Evolutionary conservation across 2,888 invertebrate species (phyloP).

Genomic region (Nomada flava): DNA sequence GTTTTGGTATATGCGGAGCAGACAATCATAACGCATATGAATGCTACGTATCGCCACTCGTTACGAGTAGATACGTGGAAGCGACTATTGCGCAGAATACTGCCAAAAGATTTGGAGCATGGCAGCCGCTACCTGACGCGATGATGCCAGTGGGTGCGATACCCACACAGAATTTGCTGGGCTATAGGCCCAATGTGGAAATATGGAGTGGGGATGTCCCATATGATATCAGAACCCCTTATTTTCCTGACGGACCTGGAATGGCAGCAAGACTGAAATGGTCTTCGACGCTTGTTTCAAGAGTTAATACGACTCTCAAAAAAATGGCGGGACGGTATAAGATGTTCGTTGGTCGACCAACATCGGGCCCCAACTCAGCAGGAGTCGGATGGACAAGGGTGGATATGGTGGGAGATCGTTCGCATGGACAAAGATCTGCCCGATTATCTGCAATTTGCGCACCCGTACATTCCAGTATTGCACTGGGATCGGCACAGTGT

Average conservation of each 20-base stretch:
- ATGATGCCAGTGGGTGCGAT: too few species aligned
- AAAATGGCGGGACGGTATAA: not conserved
- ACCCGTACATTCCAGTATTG: not conserved
- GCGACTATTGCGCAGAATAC: too few species aligned
- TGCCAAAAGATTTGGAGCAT: too few species aligned
- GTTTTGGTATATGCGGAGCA: too few species aligned
- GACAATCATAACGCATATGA: too few species aligned
- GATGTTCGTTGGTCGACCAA: not conserved
- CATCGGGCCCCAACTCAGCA: not conserved
- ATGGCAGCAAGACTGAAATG: conserved; percentile 1
- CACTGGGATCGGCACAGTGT: not conserved
- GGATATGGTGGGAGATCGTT: not conserved
- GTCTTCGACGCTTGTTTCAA: not conserved
- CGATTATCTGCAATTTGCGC: not conserved
- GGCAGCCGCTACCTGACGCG: too few species aligned
- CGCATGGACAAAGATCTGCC: not conserved
- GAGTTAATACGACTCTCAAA: not conserved
- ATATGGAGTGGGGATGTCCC: not conserved
- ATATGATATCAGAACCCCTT: too few species aligned
- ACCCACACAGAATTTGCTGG: too few species aligned
- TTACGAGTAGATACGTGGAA: too few species aligned
- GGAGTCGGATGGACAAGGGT: not conserved
- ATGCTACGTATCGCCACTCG: too few species aligned
- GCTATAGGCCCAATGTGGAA: too few species aligned
- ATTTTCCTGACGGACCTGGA: not conserved